Percentiles rank a stretch among this genome's conserved stretches.
phyloP scores from a whole-genome alignment of 2,113 vertebrate species.

The Struthio camelus region DNA sequence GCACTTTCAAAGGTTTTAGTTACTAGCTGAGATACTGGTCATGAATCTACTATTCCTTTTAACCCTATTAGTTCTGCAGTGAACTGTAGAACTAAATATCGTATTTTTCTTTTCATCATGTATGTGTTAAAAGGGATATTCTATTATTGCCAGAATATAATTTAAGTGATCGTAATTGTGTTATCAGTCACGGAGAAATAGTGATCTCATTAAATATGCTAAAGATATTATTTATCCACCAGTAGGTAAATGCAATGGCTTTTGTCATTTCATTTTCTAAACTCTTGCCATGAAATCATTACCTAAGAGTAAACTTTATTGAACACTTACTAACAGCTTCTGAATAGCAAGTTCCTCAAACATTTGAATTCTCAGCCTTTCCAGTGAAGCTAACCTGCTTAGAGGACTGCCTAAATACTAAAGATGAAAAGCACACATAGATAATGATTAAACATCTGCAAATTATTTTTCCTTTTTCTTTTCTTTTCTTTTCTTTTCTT shows the following conservation, averaged over 20 bases:
- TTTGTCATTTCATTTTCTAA: background rate
- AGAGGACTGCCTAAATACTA: background rate
- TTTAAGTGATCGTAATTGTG: background rate
- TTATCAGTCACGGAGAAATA: background rate
- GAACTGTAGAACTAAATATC: background rate
- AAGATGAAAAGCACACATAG: background rate
- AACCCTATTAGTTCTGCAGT: background rate
- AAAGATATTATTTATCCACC: background rate
- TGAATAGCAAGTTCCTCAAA: background rate
- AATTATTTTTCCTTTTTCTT: background rate
- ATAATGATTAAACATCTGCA: background rate
- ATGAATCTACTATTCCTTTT: background rate
- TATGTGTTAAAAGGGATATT: fast-evolving
- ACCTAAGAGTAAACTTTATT: background rate
- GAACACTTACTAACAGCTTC: background rate
- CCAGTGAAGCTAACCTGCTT: background rate
- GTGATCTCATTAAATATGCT: background rate
- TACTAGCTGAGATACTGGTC: background rate
- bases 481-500: fast-evolving
- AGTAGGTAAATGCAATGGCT: background rate
- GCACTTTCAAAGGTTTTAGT: background rate
- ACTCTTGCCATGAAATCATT: background rate
- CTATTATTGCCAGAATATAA: background rate
- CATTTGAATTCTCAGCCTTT: background rate
- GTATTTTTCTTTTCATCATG: background rate